Conservation (phyloP, 2,113 vertebrate species). For the Rattus rattus region DNA sequence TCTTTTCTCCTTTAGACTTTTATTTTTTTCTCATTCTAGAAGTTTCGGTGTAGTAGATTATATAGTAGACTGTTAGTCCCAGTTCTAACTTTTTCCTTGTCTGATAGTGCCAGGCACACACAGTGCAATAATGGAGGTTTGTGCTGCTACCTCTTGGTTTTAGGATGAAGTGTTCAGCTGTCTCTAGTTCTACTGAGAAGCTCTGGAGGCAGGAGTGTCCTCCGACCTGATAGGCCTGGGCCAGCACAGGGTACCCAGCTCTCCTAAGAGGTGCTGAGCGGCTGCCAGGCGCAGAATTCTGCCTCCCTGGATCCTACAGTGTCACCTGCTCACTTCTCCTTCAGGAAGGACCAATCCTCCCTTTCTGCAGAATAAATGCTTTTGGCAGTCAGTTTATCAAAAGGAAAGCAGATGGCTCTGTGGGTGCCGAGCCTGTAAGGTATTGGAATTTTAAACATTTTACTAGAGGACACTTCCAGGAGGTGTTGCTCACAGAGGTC, state of each 20-base stretch:
- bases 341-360: not conserved
- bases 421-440: not conserved
- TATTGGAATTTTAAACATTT: not conserved
- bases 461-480: not conserved
- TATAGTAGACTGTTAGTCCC: too few species aligned
- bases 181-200: not conserved
- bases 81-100: too few species aligned
- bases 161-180: not conserved
- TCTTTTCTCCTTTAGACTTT: not conserved
- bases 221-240: not conserved
- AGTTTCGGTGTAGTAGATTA: not conserved
- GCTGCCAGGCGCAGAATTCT: not conserved
- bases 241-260: not conserved
- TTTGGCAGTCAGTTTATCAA: not conserved
- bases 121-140: not conserved
- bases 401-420: not conserved
- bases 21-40: not conserved
- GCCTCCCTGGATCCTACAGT: not conserved
- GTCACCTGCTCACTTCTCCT: not conserved
- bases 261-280: not conserved
- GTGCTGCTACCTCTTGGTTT: not conserved
- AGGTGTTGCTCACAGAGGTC: not conserved
- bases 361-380: not conserved
- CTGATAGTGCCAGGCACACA: not conserved
- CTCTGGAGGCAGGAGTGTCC: not conserved